A percentile compares a stretch with the other conserved stretches of the same genome.
phyloP scores from a whole-genome alignment of 2,113 vertebrate genomes.

The Pithys albifrons region DNA sequence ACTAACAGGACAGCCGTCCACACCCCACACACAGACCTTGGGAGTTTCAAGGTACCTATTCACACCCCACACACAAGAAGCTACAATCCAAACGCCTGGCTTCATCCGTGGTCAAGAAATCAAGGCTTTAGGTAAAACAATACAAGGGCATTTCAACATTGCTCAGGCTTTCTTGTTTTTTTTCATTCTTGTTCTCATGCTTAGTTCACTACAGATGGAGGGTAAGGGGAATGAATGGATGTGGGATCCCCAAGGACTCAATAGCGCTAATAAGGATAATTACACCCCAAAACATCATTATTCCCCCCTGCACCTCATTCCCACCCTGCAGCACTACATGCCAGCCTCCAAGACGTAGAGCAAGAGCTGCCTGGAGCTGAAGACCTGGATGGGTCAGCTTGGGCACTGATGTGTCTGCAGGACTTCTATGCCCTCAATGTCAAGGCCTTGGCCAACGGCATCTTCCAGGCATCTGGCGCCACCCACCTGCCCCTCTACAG shows the following conservation, averaged over 20 bases:
- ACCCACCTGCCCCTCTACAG: constrained; percentile 69
- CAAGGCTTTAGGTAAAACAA: too few relatives aligned
- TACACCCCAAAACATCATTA: neutral
- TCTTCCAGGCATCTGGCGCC: constrained; percentile 76
- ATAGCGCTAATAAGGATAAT: fast-evolving
- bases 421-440: constrained; percentile 88
- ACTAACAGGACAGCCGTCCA: too few relatives aligned
- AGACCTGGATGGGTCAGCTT: constrained; percentile 87
- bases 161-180: too few relatives aligned
- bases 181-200: too few relatives aligned
- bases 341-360: constrained; percentile 76
- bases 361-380: constrained; percentile 81
- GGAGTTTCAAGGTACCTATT: too few relatives aligned
- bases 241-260: fast-evolving
- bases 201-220: too few relatives aligned
- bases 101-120: too few relatives aligned
- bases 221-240: neutral
- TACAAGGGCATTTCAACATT: too few relatives aligned
- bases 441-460: constrained; percentile 78
- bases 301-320: fast-evolving
- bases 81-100: too few relatives aligned
- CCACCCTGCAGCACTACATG: constrained; percentile 78
- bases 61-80: too few relatives aligned
- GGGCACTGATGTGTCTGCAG: constrained; percentile 89
- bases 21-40: too few relatives aligned